Percentiles rank a stretch among this genome's conserved stretches.
Evolutionary conservation across 2,113 vertebrate genomes (phyloP).

Genomic region (Neolamprologus hecqui): DNA sequence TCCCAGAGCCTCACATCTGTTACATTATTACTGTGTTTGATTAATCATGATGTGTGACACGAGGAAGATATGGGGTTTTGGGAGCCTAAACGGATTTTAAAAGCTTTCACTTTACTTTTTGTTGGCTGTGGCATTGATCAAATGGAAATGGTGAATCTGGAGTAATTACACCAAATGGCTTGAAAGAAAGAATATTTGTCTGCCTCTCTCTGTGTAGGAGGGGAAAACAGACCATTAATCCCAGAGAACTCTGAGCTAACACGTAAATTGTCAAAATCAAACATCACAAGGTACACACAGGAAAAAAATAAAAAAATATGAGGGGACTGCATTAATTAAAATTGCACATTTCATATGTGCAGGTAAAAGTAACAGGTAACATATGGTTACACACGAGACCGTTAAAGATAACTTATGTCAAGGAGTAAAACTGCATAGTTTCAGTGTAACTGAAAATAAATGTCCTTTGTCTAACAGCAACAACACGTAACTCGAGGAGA

Average conservation of each 20-base stretch:
- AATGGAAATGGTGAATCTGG: not conserved
- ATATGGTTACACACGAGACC: not conserved
- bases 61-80: not conserved
- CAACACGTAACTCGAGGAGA: not conserved
- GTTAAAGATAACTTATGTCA: not conserved
- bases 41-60: not conserved
- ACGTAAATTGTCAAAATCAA: conserved; percentile 1
- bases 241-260: not conserved
- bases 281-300: not conserved
- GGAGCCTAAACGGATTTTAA: not conserved
- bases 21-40: not conserved
- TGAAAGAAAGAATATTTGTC: not conserved
- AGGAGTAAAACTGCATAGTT: not conserved
- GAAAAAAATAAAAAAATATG: not conserved
- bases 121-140: not conserved
- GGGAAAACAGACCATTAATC: not conserved
- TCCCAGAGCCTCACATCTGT: not conserved
- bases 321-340: not conserved
- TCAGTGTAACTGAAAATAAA: not conserved
- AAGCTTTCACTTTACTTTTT: not conserved
- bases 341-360: not conserved
- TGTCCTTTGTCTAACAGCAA: not conserved
- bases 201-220: not conserved
- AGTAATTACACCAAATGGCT: not conserved
- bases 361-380: not conserved